Evolutionary conservation across 2,888 invertebrate species (phyloP), one percentile per base, ranked within the genome.

Genomic region (Ischnura elegans): DNA sequence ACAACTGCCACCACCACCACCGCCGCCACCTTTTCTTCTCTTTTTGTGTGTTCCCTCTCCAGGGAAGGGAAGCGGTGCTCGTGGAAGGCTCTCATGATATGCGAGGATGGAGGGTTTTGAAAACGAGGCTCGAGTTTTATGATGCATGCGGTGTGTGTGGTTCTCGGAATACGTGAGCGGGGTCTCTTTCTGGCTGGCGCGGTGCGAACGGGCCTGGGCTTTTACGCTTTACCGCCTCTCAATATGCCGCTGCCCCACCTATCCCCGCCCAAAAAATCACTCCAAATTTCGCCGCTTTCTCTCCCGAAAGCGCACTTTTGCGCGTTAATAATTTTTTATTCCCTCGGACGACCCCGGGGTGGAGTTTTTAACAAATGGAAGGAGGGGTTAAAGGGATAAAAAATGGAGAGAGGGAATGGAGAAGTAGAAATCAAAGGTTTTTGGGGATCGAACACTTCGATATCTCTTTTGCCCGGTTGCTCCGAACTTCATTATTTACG

Each of bases 211-310:
- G 19, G 51, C 16, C 51, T 2, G 51, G 61, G n/a, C 61, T 25
- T 61, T 61, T 61, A 76, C 76, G 76, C 76, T 76, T 76, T 76
- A 36, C 76, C 76, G 13, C 76, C 76, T 36, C 36, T 76, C 76
- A n/a, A 13, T 76, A 0, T 36, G 36, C n/a, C 29, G 10, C 36
- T 36, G 13, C 36, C n/a, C 76, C n/a, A n/a, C n/a, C n/a, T n/a
- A n/a, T n/a, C n/a, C n/a, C n/a, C n/a, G n/a, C n/a, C n/a, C n/a
- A n/a, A n/a, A n/a, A n/a, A n/a, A n/a, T n/a, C n/a, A n/a, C n/a
- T n/a, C n/a, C n/a, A n/a, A 76, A 76, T 29, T 76, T 76, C 76
- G 36, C 76, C 76, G 36, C 36, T 36, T 36, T 76, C 76, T 16
- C 61, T 61, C 61, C 4, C 25, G 51, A n/a, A 6, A 3, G n/a